Conservation (phyloP, 1,140 invertebrate species). For the Drosophila sucinea region DNA sequence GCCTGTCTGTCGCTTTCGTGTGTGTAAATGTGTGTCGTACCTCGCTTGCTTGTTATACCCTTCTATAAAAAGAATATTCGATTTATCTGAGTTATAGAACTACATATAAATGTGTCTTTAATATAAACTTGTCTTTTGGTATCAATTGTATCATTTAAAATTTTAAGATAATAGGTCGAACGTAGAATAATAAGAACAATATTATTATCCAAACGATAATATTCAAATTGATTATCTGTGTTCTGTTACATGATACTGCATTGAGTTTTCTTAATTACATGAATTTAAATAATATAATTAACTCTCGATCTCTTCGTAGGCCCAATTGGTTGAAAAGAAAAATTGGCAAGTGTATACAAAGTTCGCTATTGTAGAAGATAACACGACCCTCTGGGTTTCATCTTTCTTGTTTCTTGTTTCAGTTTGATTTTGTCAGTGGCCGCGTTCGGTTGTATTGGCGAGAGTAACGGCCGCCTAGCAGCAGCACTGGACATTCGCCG, state of each 20-base stretch:
- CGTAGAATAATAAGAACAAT: too few species aligned
- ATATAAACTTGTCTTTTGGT: too few species aligned
- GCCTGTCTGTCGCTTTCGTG: neutral
- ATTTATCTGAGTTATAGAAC: neutral
- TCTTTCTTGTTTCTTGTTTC: slow-evolving; percentile 36
- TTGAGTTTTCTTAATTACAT: too few species aligned
- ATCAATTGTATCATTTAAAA: too few species aligned
- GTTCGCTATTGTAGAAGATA: neutral
- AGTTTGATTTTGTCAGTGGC: slow-evolving; percentile 67
- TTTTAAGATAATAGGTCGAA: too few species aligned
- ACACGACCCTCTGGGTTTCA: slow-evolving; percentile 3
- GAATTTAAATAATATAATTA: too few species aligned
- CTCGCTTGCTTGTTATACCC: slow-evolving; percentile 6
- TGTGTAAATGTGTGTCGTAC: neutral
- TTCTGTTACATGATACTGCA: too few species aligned
- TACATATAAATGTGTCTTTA: too few species aligned
- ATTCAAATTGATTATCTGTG: too few species aligned
- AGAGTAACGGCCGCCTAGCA: slow-evolving; percentile 38
- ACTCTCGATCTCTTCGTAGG: too few species aligned
- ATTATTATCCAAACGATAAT: too few species aligned
- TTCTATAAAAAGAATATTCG: neutral
- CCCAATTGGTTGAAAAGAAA: neutral
- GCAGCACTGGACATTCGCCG: slow-evolving; percentile 25
- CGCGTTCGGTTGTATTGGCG: slow-evolving; percentile 60
- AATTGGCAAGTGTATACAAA: neutral